phyloP scores from a whole-genome alignment of 30 jellyfish, hydroid and myxozoan genomes.

The Hydractinia symbiolongicarpus region DNA sequence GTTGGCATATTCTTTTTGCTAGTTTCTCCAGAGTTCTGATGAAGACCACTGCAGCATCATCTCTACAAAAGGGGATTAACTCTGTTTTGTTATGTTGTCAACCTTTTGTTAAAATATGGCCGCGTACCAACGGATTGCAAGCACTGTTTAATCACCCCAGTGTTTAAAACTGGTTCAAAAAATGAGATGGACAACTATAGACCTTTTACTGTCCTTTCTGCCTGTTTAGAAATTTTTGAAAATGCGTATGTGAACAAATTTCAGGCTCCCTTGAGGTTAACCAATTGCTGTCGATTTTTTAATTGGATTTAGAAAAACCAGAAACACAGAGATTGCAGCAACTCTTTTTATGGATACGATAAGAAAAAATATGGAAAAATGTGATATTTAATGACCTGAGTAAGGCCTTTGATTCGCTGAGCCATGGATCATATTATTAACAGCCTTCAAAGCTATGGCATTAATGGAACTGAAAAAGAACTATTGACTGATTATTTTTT shows the following conservation, averaged over 20 bases:
- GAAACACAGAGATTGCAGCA: constrained; percentile 44
- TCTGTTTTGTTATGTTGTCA: no score
- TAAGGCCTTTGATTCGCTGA: constrained; percentile 51
- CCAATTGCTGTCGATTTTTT: constrained; percentile 32
- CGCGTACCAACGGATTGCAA: no score
- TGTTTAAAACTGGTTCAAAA: not conserved
- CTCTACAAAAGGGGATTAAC: no score
- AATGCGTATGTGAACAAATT: constrained; percentile 26
- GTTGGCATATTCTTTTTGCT: no score
- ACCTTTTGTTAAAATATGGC: no score
- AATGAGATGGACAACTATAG: constrained; percentile 40
- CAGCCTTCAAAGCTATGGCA: not conserved
- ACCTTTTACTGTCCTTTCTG: constrained; percentile 50
- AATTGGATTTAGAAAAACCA: constrained; percentile 43
- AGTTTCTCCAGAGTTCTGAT: no score
- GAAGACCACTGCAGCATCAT: no score
- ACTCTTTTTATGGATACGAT: constrained; percentile 37
- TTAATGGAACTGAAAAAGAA: not conserved
- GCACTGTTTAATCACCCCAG: not conserved
- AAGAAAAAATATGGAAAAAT: constrained; percentile 38
- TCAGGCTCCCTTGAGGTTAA: constrained; percentile 23
- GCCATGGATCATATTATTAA: not conserved
- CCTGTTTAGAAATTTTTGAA: constrained; percentile 34
- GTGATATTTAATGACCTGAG: constrained; percentile 37
- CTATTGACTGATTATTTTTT: not conserved